These are phyloP conservation scores for Microctonus aethiopoides DNA, from an alignment of 2,888 invertebrate genomes.

Conservation along the genomic window DNA sequence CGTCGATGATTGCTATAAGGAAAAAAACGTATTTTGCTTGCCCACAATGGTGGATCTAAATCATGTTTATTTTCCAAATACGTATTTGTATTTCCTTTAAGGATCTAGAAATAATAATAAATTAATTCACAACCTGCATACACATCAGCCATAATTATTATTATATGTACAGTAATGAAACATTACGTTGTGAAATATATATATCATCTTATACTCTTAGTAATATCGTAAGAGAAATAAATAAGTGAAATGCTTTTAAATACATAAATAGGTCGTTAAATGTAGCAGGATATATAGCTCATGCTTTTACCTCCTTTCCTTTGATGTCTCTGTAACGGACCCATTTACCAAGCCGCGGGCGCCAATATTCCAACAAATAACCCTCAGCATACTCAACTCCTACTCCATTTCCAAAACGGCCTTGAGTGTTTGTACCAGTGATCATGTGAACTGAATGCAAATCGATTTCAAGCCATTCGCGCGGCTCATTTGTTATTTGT, in stretches of 20 bases:
- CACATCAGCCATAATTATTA: too few species aligned
- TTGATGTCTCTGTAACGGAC: constrained; percentile 72
- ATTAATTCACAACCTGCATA: too few species aligned
- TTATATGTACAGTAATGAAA: not conserved
- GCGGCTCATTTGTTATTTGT: constrained; percentile 70
- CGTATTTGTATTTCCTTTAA: constrained; percentile 87
- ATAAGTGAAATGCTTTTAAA: constrained; percentile 17
- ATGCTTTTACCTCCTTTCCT: constrained; percentile 71
- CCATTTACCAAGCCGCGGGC: constrained; percentile 73
- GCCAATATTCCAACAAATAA: constrained; percentile 75
- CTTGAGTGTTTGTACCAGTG: constrained; percentile 75
- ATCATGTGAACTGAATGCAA: constrained; percentile 73
- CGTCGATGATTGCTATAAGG: constrained; percentile 85
- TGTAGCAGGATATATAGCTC: constrained; percentile 19
- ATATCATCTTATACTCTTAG: not conserved
- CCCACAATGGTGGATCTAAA: constrained; percentile 86
- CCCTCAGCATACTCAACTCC: constrained; percentile 77
- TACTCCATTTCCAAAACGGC: constrained; percentile 78
- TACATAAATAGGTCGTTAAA: constrained; percentile 21
- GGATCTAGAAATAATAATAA: constrained; percentile 79
- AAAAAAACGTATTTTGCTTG: constrained; percentile 84
- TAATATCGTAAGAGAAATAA: not conserved
- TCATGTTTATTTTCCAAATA: constrained; percentile 82
- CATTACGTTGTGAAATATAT: not conserved
- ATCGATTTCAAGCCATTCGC: constrained; percentile 73